phyloP scores from a whole-genome alignment of 2,113 vertebrate genomes.

The Choloepus hoffmanni region DNA sequence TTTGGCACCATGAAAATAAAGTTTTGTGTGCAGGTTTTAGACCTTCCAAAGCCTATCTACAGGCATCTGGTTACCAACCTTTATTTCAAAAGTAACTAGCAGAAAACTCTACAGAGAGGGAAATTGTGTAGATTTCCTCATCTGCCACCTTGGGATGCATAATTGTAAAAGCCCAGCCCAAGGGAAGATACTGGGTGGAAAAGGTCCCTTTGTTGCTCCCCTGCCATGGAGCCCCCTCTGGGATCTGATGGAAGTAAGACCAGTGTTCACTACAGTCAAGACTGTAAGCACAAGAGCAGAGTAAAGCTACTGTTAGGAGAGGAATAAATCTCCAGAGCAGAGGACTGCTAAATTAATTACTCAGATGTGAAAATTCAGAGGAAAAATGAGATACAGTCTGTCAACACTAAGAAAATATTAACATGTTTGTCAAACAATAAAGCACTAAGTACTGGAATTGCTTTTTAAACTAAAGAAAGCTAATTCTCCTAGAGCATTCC shows the following conservation, averaged over 20 bases:
- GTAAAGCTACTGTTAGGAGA: neutral
- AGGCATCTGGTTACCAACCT: neutral
- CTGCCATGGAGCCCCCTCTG: neutral
- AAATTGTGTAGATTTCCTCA: neutral
- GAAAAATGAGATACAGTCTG: constrained; percentile 46
- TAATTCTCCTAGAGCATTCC: neutral
- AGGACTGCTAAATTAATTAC: constrained; percentile 42
- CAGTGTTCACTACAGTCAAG: neutral
- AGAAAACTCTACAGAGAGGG: neutral
- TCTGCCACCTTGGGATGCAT: too few species aligned
- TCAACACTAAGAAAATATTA: constrained; percentile 16
- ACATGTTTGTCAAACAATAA: constrained; percentile 56
- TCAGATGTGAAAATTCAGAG: constrained; percentile 51
- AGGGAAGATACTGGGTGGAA: fast-evolving
- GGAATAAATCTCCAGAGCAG: constrained; percentile 1
- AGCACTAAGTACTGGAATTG: neutral
- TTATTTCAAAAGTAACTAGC: neutral
- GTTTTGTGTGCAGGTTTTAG: neutral
- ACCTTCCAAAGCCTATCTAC: neutral
- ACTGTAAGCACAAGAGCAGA: neutral
- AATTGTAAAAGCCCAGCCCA: too few species aligned
- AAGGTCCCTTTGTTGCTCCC: neutral
- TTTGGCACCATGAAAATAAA: neutral
- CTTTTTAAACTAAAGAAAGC: neutral
- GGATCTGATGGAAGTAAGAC: neutral